Conservation (phyloP, 2,888 invertebrate genomes). For the Aethes cnicana region DNA sequence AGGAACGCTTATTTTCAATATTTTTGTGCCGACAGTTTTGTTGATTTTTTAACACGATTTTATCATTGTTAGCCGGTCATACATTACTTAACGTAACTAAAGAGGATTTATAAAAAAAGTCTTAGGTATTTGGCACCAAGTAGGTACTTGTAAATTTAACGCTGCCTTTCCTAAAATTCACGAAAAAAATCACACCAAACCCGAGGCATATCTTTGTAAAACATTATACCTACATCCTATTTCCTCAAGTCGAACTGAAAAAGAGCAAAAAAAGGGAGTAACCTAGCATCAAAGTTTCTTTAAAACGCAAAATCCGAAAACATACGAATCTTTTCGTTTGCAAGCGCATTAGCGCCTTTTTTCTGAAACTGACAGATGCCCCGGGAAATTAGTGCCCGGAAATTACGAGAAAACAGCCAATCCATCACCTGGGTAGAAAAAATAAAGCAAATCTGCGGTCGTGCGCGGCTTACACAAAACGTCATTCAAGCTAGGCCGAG, state of each 20-base stretch:
- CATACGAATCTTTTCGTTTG: conserved; percentile 5
- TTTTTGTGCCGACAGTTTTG: neutral
- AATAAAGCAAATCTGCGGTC: conserved; percentile 74
- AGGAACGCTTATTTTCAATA: conserved; percentile 2
- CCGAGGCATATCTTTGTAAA: too few species aligned
- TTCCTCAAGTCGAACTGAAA: too few species aligned
- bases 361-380: conserved; percentile 73
- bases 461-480: conserved; percentile 60
- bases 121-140: too few species aligned
- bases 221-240: too few species aligned
- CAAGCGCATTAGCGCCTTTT: conserved; percentile 51
- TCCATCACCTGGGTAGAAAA: conserved; percentile 77
- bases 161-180: too few species aligned
- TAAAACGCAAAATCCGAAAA: neutral
- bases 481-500: conserved; percentile 52
- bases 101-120: too few species aligned
- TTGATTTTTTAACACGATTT: too few species aligned
- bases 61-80: too few species aligned
- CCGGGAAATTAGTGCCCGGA: conserved; percentile 77
- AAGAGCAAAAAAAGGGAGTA: too few species aligned
- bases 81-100: too few species aligned
- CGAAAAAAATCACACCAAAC: too few species aligned
- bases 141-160: too few species aligned
- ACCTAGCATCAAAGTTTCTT: neutral
- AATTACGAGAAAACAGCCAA: conserved; percentile 77